Percentiles rank a stretch among this genome's conserved stretches.
Evolutionary conservation across 1,140 invertebrate genomes (phyloP).

Genomic region (Tetraneura akinire): DNA sequence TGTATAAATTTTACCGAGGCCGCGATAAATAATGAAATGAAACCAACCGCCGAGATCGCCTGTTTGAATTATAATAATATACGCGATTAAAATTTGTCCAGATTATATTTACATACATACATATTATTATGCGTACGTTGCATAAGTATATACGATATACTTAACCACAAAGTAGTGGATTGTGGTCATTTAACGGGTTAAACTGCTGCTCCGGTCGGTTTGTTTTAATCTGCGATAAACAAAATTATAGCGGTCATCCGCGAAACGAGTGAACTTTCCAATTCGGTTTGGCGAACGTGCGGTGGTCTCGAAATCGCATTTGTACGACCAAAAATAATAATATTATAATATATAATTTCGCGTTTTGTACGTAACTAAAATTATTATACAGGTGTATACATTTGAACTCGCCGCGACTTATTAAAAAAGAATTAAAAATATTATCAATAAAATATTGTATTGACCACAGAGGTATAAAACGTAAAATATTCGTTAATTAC

Average conservation of each 20-base stretch:
- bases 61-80: no score
- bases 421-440: no score
- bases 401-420: not conserved
- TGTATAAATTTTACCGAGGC: not conserved
- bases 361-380: no score
- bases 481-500: no score
- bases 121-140: not conserved
- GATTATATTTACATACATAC: no score
- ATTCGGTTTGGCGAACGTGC: not conserved
- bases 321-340: no score
- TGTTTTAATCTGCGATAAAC: conserved; percentile 2
- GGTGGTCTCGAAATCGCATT: not conserved
- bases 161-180: not conserved
- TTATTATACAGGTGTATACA: not conserved
- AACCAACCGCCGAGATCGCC: no score
- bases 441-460: no score
- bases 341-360: no score
- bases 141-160: not conserved
- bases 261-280: not conserved
- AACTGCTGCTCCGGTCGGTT: not conserved
- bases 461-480: no score
- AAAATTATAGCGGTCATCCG: not conserved
- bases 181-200: not conserved
- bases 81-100: no score
- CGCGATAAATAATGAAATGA: not conserved